Evolutionary conservation across 2,113 vertebrate species (phyloP), one percentile per base, ranked within the genome.

Genomic region (Solenodon paradoxus): DNA sequence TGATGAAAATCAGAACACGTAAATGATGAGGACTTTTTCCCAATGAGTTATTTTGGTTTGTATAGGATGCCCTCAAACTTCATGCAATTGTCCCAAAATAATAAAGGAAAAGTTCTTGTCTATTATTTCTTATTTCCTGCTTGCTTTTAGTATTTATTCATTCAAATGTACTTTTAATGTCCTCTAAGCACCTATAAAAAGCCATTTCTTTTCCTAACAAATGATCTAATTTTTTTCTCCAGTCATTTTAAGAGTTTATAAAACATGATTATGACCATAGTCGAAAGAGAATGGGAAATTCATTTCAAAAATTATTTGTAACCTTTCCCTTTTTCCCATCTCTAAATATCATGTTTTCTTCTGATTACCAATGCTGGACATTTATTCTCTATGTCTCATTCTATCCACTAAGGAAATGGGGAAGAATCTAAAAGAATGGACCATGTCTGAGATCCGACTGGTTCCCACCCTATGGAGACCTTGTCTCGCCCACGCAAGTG

Each of bases 401-500:
- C 94, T 92, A 63, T 26, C 66, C 94, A 61, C 89, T 92, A 94
- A 96, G 55, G 95, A 97, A 95, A 95, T 90, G 90, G 45, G 57
- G 61, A 92, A 92, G 53, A 93, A 77, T 95, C 42, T 94, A 22
- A 94, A 97, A 96, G 97, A 97, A 98, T 97, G 53, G 72, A 3
- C 88, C 78, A 63, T 87, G 96, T 97, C 96, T 97, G 96, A 92
- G 97, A 95, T 85, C 92, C 0, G 10, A 57, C 94, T 95, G 91
- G 96, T 97, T 97, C 97, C 97, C 97, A 98, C 97, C 96, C 97
- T 97, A 80, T 94, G 24, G 57, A 95, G 97, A 98, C 97, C 96
- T 68, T 68, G 94, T 96, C 96, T 97, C 97, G 7, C 97, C 97
- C 90, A 98, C 97, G 59, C 97, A 94, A 96, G 74, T 98, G 96